Evolutionary conservation across 2,797 vertebrate genomes (phyloP).

Genomic region (Percopsis omiscomaycus): DNA sequence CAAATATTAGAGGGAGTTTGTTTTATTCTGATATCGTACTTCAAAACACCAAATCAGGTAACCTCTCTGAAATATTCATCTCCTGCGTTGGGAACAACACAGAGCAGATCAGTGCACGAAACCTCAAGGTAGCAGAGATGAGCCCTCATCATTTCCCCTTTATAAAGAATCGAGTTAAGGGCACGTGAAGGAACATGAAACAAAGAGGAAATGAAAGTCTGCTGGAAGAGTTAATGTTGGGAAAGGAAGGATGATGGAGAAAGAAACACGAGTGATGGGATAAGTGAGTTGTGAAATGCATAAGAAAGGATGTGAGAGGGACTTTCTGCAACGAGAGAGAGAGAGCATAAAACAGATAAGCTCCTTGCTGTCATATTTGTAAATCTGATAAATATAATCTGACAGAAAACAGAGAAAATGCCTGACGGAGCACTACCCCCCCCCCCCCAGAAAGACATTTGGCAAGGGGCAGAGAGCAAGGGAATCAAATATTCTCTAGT

Average conservation of each 20-base stretch:
- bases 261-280: slow-evolving; percentile 6
- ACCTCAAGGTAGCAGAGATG: slow-evolving; percentile 30
- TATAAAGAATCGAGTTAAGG: slow-evolving; percentile 45
- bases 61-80: background rate
- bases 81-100: background rate
- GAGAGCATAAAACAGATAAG: slow-evolving; percentile 38
- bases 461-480: slow-evolving; percentile 20
- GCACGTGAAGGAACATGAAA: slow-evolving; percentile 25
- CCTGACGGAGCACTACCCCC: slow-evolving; percentile 34
- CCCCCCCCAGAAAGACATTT: slow-evolving; percentile 49
- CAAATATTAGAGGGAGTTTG: too few species aligned
- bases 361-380: slow-evolving; percentile 52
- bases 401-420: slow-evolving; percentile 46
- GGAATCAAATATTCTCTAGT: slow-evolving; percentile 52
- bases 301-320: background rate
- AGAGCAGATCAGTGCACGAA: slow-evolving; percentile 33
- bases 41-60: too few species aligned
- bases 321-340: background rate
- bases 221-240: slow-evolving; percentile 6
- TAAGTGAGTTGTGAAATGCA: slow-evolving; percentile 3
- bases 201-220: slow-evolving; percentile 18
- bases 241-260: slow-evolving; percentile 1
- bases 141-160: slow-evolving; percentile 55
- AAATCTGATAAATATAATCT: slow-evolving; percentile 71
- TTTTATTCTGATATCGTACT: too few species aligned